Conservation (phyloP, 2,888 invertebrate species). For the Drosophila leonis region DNA sequence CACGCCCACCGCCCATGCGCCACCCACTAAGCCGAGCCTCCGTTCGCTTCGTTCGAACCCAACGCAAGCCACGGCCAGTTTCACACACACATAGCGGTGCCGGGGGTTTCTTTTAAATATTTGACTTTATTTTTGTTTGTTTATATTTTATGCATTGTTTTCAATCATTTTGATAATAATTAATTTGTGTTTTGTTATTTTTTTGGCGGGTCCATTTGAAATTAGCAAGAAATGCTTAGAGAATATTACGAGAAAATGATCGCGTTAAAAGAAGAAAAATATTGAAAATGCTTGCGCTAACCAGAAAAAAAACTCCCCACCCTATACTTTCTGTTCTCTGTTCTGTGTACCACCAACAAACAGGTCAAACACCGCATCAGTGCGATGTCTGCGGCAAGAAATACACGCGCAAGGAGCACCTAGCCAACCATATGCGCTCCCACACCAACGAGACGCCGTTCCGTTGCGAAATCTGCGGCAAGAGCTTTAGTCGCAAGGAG, state of each 20-base stretch:
- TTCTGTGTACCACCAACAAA: conserved; percentile 62
- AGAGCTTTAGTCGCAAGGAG: conserved; percentile 95
- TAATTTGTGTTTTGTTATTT: not conserved
- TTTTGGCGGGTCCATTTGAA: conserved; percentile 39
- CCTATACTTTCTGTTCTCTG: conserved; percentile 59
- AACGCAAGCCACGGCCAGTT: conserved; percentile 79
- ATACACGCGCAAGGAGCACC: conserved; percentile 95
- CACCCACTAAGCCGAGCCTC: conserved; percentile 68
- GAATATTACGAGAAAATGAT: conserved; percentile 19
- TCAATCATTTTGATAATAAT: conserved; percentile 32
- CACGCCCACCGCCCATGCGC: conserved; percentile 75
- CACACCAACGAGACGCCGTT: conserved; percentile 95
- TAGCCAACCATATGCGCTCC: conserved; percentile 94
- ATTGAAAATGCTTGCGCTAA: conserved; percentile 48
- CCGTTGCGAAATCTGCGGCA: conserved; percentile 94
- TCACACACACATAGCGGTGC: conserved; percentile 76
- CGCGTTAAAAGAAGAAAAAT: conserved; percentile 14
- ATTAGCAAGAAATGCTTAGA: conserved; percentile 15
- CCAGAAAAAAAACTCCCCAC: conserved; percentile 40
- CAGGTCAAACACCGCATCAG: conserved; percentile 94
- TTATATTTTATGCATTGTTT: conserved; percentile 23
- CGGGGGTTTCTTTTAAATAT: conserved; percentile 45
- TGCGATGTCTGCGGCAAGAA: conserved; percentile 95
- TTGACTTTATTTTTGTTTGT: conserved; percentile 29
- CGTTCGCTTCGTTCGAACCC: conserved; percentile 79